Evolutionary conservation across 2,113 vertebrate genomes (phyloP).

Genomic region (Aviceda subcristata): DNA sequence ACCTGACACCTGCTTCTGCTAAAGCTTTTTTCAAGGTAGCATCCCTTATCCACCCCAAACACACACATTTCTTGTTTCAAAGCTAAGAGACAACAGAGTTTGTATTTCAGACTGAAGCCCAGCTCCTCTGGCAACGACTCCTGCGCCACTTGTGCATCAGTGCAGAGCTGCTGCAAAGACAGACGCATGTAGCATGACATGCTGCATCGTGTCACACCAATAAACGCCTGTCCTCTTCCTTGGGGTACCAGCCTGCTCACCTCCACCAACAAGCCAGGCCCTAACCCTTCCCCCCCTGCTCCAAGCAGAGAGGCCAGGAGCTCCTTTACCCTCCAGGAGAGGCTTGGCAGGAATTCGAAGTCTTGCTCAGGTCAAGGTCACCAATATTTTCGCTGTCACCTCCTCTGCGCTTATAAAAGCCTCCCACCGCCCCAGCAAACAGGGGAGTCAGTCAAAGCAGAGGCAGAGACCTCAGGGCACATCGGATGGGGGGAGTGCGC

Average conservation of each 20-base stretch:
- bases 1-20: too few relatives aligned
- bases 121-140: background rate
- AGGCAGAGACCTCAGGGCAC: background rate
- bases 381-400: fast-evolving
- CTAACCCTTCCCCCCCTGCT: background rate
- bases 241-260: background rate
- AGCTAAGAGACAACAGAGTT: background rate
- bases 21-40: background rate
- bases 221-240: fast-evolving
- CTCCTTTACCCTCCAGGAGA: background rate
- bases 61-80: background rate
- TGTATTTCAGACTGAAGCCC: background rate
- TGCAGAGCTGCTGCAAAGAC: background rate
- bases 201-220: fast-evolving
- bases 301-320: background rate
- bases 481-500: fast-evolving
- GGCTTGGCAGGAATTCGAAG: background rate
- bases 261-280: background rate
- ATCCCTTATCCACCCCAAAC: background rate
- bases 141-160: background rate
- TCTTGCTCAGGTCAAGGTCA: background rate
- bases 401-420: background rate
- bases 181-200: fast-evolving
- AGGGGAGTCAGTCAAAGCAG: fast-evolving
- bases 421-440: fast-evolving